Evolutionary conservation across 2,113 vertebrate species (phyloP).

Genomic region (Psephotus haematonotus): DNA sequence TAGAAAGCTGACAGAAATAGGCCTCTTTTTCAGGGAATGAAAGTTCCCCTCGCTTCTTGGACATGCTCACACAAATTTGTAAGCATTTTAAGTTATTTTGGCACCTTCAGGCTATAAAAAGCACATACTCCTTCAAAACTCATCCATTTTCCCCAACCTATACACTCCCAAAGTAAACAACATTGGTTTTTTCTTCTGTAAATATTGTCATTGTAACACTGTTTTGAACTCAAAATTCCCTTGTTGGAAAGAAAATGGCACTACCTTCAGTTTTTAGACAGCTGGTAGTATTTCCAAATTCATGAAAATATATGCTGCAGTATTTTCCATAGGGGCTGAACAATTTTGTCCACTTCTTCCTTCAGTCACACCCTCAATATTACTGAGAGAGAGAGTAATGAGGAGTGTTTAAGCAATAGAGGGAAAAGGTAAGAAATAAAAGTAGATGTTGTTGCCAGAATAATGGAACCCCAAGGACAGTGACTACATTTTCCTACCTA

Average conservation of each 20-base stretch:
- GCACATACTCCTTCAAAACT: neutral
- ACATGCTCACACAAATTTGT: neutral
- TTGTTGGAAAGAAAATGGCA: neutral
- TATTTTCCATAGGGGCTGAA: neutral
- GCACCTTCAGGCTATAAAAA: neutral
- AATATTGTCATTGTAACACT: neutral
- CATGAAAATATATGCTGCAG: neutral
- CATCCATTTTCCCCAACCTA: neutral
- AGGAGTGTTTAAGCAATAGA: slow-evolving; percentile 1
- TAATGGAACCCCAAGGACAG: slow-evolving; percentile 50
- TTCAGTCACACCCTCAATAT: slow-evolving; percentile 13
- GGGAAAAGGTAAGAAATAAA: slow-evolving; percentile 19
- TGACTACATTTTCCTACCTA: slow-evolving; percentile 28
- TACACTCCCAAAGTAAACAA: neutral
- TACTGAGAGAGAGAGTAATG: neutral
- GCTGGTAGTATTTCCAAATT: neutral
- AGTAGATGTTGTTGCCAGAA: neutral
- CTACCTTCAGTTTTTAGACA: neutral
- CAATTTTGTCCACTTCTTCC: neutral
- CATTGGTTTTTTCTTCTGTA: neutral
- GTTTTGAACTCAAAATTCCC: slow-evolving; percentile 12
- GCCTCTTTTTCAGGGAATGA: neutral
- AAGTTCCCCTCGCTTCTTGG: neutral
- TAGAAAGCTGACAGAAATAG: neutral
- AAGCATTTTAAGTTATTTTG: slow-evolving; percentile 11